phyloP scores from a whole-genome alignment of 2,888 invertebrate genomes.

The Zaprionus obscuricornis region DNA sequence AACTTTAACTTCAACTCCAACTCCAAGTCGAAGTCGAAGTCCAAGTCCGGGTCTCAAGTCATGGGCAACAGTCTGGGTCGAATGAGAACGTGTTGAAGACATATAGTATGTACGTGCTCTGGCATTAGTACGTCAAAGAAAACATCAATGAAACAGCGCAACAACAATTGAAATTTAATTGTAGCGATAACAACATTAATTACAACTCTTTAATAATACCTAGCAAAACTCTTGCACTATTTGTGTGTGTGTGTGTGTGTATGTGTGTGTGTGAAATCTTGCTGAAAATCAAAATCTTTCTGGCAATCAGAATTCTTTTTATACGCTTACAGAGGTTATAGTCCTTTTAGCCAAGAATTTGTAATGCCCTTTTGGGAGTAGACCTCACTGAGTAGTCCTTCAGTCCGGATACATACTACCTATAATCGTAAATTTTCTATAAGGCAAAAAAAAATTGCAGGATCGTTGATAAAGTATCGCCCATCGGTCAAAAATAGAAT shows the following conservation, averaged over 20 bases:
- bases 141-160: constrained; percentile 57
- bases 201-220: constrained; percentile 21
- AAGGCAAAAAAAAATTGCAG: no score
- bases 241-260: no score
- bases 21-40: constrained; percentile 12
- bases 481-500: no score
- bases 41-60: not conserved
- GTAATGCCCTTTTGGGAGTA: no score
- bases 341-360: no score
- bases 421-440: no score
- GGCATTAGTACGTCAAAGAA: constrained; percentile 66
- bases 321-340: constrained; percentile 29
- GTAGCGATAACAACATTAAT: constrained; percentile 57
- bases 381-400: no score
- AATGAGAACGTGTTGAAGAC: constrained; percentile 23
- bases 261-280: constrained; percentile 21
- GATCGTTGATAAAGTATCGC: no score
- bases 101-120: constrained; percentile 57
- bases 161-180: constrained; percentile 57
- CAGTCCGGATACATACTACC: no score
- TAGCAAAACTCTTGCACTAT: no score
- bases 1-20: not conserved
- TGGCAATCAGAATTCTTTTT: constrained; percentile 41
- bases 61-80: constrained; percentile 14
- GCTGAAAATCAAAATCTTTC: constrained; percentile 28